Evolutionary conservation across 2,888 invertebrate species (phyloP), one percentile per base, ranked within the genome.

Genomic region (Dasysyrphus albostriatus): DNA sequence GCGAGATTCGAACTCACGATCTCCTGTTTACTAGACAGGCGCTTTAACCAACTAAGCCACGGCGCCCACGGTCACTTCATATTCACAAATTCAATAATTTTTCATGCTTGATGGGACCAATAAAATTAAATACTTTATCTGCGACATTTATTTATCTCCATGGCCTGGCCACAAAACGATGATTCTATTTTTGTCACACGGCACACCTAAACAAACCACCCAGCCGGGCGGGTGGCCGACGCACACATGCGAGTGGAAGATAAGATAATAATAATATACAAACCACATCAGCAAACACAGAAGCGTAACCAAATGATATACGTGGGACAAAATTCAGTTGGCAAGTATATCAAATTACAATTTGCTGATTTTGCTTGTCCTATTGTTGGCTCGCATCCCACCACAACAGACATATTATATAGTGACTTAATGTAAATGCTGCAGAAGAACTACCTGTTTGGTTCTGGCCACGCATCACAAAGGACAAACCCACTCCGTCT

Each of bases 21-120:
- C 90, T 90, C 92, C 92, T 92, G 92, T 92, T 92, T 92, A 92
- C 92, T 92, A 92, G 92, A 92, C 92, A 92, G 92, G 92, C 92
- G 92, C 92, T 92, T 92, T 92, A 92, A 92, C 92, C 92, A 92
- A 92, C 92, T 92, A 92, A 92, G 92, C 92, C 92, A 92, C 92
- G 76, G 56, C 76, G 63, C 58, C 63, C 74, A 63, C 74, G 51
- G 10, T 24, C 39, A 39, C 5, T 3, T n/a, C 10, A 0, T 58
- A 5, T 34, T 34, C 24, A n/a, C 12, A 74, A 42, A 29, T 49
- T 58, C 65, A 54, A 39, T 54, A 34, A 51, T 51, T 59, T 59
- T 8, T 14, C 42, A 32, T 39, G 16, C 56, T 34, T 10, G 9
- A 34, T 24, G n/a, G 14, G 5, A 0, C 67, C 54, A 82, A 76